Conservation (phyloP, 2,888 invertebrate species). For the Hirudinaria manillensis region DNA sequence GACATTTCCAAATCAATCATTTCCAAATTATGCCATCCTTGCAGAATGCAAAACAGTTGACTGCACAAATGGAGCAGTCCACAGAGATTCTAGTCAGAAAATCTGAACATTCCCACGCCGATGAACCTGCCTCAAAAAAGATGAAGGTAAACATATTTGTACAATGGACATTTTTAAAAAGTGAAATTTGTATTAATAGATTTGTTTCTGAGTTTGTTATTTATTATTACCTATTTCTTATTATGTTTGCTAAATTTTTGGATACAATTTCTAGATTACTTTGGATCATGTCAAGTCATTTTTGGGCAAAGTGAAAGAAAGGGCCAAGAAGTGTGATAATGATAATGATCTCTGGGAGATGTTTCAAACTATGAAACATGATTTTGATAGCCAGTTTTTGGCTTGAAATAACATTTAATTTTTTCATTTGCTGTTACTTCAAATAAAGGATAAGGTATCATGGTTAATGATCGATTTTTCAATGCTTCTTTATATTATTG, state of each 20-base stretch:
- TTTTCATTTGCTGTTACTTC: no score
- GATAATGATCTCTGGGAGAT: constrained; percentile 1
- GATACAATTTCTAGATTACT: neutral
- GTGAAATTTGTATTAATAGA: neutral
- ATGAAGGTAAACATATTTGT: neutral
- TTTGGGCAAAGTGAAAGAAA: constrained; percentile 6
- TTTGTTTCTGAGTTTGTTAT: neutral
- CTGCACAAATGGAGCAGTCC: constrained; percentile 13
- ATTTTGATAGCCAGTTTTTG: neutral
- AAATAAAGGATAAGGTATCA: no score
- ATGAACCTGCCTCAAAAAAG: constrained; percentile 15
- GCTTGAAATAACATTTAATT: no score
- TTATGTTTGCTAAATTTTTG: neutral
- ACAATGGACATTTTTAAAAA: neutral
- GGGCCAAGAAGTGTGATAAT: neutral
- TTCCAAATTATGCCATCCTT: neutral
- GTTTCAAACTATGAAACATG: constrained; percentile 1
- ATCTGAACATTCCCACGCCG: neutral
- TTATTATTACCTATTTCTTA: neutral
- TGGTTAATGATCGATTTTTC: no score
- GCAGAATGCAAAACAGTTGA: constrained; percentile 6
- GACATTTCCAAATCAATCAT: neutral
- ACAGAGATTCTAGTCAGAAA: constrained; percentile 16
- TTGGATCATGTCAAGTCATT: constrained; percentile 14
- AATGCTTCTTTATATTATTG: no score